Evolutionary conservation across 2,888 invertebrate species (phyloP).

Genomic region (Leptopilina myrica): DNA sequence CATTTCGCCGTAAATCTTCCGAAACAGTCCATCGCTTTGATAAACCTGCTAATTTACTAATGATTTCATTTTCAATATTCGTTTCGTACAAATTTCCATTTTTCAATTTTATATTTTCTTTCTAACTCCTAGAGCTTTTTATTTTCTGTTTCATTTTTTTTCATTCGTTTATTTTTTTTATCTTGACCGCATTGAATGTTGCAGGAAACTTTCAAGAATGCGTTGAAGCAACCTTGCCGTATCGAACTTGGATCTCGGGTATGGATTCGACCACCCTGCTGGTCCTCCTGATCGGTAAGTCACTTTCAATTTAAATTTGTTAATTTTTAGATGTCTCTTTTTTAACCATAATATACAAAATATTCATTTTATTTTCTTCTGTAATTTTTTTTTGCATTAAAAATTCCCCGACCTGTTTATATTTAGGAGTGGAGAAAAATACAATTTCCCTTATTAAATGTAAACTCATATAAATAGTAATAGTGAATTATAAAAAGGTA

Average conservation of each 20-base stretch:
- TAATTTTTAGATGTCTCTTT: no score
- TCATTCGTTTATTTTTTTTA: slow-evolving; percentile 27
- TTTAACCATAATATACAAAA: no score
- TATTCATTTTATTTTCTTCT: no score
- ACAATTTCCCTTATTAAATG: slow-evolving; percentile 8
- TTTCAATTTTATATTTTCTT: neutral
- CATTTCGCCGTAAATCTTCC: no score
- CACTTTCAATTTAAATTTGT: neutral
- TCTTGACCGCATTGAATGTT: slow-evolving; percentile 51
- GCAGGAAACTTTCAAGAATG: slow-evolving; percentile 71
- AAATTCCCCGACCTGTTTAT: no score
- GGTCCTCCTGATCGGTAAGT: slow-evolving; percentile 72
- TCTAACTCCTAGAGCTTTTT: no score
- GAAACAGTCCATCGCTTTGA: no score
- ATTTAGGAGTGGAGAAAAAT: no score
- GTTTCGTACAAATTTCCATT: slow-evolving; percentile 47
- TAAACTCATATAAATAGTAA: slow-evolving; percentile 1
- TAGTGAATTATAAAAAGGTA: neutral
- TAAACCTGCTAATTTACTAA: no score
- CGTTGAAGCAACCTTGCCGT: slow-evolving; percentile 66
- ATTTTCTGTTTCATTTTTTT: no score
- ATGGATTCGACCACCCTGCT: slow-evolving; percentile 72
- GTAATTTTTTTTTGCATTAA: neutral
- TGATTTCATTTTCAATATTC: no score
- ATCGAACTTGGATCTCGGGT: slow-evolving; percentile 66